Base-by-base conservation (phyloP, 2,797 vertebrate species). In the Cyclura pinguis region DNA sequence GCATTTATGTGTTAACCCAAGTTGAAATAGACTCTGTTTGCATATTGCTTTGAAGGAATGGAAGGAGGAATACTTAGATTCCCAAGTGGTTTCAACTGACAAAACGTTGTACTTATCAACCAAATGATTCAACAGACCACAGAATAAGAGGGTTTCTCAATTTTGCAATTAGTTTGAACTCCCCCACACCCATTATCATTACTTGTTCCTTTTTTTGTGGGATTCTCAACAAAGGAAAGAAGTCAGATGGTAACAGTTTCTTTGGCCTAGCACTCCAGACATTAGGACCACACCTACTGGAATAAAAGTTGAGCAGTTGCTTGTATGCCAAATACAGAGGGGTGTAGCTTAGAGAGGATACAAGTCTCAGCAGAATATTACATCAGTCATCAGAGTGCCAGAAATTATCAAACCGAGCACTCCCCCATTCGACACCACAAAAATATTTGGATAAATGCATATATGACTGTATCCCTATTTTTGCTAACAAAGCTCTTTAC, bases 351-450 rank as follows among this genome's bases (percentile, higher is more conserved):
- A n/a, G 29, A 78, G 62, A 84, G 62, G 59, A 72, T 62, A 78
- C 27, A 87, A 78, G 20, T 77, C 81, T 87, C 69, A 87, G 52
- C n/a, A 87, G 80, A 87, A 74, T 50, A 87, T 91, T 69, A 88
- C 86, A 78, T 91, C 90, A 88, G 59, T n/a, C 80, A 78, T 27
- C 13, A 57, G 32, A 29, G 35, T 84, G 88, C 88, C 88, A 89
- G 59, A 85, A 89, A 29, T 84, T 29, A 84, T 69, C 69, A 87
- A 83, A 83, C 72, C 24, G 16, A 90, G 73, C 57, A 67, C 38
- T 18, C 32, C 27, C 64, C 74, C 74, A 64, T 72, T 69, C 35
- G 69, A 27, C 50, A 85, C 35, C 47, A 55, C 50, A 67, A 82
- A 87, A 90, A 83, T 85, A 84, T 89, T 52, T 78, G 72, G 13